Evolutionary conservation across 2,888 invertebrate species (phyloP).

Genomic region (Heteromyza rotundicornis): DNA sequence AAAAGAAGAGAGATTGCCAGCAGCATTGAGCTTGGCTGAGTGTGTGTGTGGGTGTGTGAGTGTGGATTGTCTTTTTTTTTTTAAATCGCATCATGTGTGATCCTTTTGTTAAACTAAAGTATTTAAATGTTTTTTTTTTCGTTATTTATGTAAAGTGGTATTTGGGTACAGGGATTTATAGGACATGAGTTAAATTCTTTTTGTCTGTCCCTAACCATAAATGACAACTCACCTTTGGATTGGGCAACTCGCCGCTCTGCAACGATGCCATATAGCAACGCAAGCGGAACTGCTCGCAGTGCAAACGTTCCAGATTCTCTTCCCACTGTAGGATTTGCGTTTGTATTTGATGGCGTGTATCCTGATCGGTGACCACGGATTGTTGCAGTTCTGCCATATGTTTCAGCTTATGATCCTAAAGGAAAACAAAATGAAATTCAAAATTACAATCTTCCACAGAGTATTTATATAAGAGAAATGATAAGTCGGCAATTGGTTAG

Average conservation of each 20-base stretch:
- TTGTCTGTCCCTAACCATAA: no score
- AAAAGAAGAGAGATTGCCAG: no score
- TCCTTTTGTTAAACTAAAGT: no score
- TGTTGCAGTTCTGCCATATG: conserved; percentile 99
- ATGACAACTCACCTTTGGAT: conserved; percentile 94
- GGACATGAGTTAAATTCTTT: no score
- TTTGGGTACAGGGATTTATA: no score
- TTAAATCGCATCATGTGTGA: no score
- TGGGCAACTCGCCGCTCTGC: conserved; percentile 93
- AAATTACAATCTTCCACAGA: not conserved
- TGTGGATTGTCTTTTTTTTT: no score
- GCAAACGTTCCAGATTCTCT: conserved; percentile 93
- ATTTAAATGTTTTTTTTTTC: no score
- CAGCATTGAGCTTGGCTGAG: no score
- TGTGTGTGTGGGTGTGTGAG: no score
- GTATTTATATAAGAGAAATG: not conserved
- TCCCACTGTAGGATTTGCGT: conserved; percentile 96
- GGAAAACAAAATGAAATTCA: not conserved
- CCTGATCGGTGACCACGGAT: conserved; percentile 93
- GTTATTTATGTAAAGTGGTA: no score
- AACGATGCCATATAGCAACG: conserved; percentile 97
- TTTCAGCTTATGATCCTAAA: conserved; percentile 92
- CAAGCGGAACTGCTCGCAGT: conserved; percentile 95
- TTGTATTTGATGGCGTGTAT: conserved; percentile 88
- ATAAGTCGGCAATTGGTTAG: no score